Base-by-base conservation (phyloP, 2,888 invertebrate genomes). In the Julus scanicus region DNA sequence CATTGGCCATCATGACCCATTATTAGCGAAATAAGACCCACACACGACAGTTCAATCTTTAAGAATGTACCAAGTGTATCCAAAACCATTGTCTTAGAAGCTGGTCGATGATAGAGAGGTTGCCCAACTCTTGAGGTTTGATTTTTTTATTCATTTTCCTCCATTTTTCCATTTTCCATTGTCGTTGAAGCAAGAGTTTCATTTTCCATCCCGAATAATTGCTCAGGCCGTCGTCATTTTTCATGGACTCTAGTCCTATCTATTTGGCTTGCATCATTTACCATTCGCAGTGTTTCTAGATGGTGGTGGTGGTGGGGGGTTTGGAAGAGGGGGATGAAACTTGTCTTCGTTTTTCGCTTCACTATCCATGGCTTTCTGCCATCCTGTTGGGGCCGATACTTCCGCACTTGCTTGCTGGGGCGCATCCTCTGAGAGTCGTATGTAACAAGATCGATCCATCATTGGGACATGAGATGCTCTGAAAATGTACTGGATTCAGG, bases 131-230 rank as follows among this genome's bases (percentile, higher is more conserved):
- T n/a, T n/a, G 71, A 71, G 71, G 71, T 29, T 71, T 11, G 0
- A 71, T 29, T 71, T 71, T 17, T 71, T 71, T 15, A 3, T 63
- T 63, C 63, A 63, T 63, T 63, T 63, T n/a, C 63, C 63, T n/a
- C 63, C 63, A 63, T 71, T 71, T n/a, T 29, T 71, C 71, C 71
- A n/a, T 71, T 29, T n/a, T 71, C 71, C 71, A 71, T 29, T 6
- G 71, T 71, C 71, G 71, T n/a, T 71, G 71, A 71, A 71, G 71
- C 71, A 71, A n/a, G 71, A 71, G 71, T 71, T 71, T 71, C 71
- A 71, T 71, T 71, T 71, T 71, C 71, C 71, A 71, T n/a, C 9
- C 20, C 71, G 71, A 71, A 71, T 71, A 71, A 71, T 71, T 71
- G 71, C 29, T 71, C 71, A 4, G 15, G 20, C 29, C 63, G 17